Base-by-base conservation (phyloP, 2,797 vertebrate species). In the Enteromius unitaeniatus region DNA sequence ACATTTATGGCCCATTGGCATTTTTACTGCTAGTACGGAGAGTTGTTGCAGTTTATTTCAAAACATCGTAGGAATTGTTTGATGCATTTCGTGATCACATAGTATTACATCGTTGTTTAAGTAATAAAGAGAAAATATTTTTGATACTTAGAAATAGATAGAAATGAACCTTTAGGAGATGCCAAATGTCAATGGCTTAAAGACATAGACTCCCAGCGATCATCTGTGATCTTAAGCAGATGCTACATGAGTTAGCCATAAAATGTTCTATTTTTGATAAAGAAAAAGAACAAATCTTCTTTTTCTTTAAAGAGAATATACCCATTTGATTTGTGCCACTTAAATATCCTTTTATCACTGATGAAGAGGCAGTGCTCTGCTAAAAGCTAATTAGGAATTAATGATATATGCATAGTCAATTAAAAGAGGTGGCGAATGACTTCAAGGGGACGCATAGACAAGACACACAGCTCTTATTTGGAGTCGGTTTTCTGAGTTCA, bases 301-400 rank as follows among this genome's bases (percentile, higher is more conserved):
- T 70, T 47, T 28, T 5, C 58, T 78, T 75, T 26, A 79, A 37
- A 82, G 26, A 23, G 31, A 68, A 77, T 26, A 68, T 42, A 23
- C 15, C 31, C 49, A 34, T 19, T 74, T 62, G 40, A 81, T 79
- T 78, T 84, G 81, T 58, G 67, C 47, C 60, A 31, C 68, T 83
- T 77, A 67, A 17, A 42, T 74, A 70, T 23, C 23, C 3, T 45
- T 47, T 77, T n/a, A 80, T 31, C 51, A 37, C 53, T 67, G 74
- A 79, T 79, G 53, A 81, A 67, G 76, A 65, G 60, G 53, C 23
- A 65, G 58, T 19, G 34, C 15, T 68, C 77, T 65, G 64, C 65
- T 85, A 78, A 75, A 62, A 75, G 76, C 51, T 85, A 81, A 88
- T 85, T 83, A 81, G 83, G 73, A 86, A 83, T 81, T 60, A 87